Percentiles rank a stretch among this genome's conserved stretches.
These are phyloP conservation scores for Brenthis daphne DNA, from an alignment of 2,888 invertebrate species.

Conservation along the genomic window DNA sequence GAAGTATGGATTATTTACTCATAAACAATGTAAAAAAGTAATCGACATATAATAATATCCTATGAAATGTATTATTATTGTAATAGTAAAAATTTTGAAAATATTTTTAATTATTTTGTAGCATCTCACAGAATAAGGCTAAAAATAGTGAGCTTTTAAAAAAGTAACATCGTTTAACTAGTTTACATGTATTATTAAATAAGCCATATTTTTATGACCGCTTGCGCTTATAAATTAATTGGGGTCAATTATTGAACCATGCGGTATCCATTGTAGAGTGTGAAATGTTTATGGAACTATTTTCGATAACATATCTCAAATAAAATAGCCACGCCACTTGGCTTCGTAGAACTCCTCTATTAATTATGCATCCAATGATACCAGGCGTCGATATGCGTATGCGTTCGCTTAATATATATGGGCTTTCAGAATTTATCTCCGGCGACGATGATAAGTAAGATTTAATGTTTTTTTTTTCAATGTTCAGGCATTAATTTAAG, in stretches of 20 bases:
- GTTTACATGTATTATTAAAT: too few relatives aligned
- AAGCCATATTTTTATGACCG: not conserved
- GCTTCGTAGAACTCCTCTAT: constrained; percentile 24
- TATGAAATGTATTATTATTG: too few relatives aligned
- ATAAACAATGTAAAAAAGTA: too few relatives aligned
- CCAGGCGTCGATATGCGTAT: constrained; percentile 26
- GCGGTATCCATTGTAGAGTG: constrained; percentile 55
- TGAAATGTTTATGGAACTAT: constrained; percentile 62
- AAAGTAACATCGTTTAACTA: too few relatives aligned
- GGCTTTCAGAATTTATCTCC: constrained; percentile 26
- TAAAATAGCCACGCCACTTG: constrained; percentile 30
- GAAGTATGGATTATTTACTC: too few relatives aligned
- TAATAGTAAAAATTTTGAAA: too few relatives aligned
- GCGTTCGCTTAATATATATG: constrained; percentile 24
- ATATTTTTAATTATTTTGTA: too few relatives aligned
- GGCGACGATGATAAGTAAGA: constrained; percentile 9
- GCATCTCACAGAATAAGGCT: too few relatives aligned
- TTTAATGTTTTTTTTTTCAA: not conserved
- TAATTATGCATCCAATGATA: constrained; percentile 30
- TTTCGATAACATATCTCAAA: constrained; percentile 60
- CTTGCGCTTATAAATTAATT: constrained; percentile 10
- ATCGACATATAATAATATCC: too few relatives aligned
- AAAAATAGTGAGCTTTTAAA: too few relatives aligned
- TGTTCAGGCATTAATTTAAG: not conserved
- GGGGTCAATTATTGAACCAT: constrained; percentile 49